phyloP scores from a whole-genome alignment of 2,797 vertebrate genomes.

The Mormyrus hasselquistii region DNA sequence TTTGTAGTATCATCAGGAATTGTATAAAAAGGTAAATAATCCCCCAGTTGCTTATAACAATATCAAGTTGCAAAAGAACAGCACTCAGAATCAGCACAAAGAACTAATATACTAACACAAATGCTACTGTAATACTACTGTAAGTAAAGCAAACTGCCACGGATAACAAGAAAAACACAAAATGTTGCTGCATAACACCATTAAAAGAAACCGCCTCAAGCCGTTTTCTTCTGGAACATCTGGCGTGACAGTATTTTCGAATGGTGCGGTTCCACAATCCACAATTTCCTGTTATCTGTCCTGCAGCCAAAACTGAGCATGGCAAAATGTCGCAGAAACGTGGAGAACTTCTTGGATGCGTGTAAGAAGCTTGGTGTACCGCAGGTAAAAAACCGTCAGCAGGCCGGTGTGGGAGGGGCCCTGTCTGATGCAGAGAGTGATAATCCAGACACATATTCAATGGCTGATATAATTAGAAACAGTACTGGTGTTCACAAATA shows the following conservation, averaged over 20 bases:
- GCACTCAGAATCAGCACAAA: background rate
- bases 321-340: slow-evolving; percentile 96
- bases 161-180: background rate
- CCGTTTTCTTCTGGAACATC: background rate
- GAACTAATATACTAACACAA: background rate
- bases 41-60: background rate
- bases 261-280: background rate
- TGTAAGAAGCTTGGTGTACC: slow-evolving; percentile 96
- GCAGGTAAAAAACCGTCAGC: slow-evolving; percentile 65
- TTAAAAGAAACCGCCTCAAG: background rate
- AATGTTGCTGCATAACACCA: background rate
- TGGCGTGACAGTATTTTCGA: background rate
- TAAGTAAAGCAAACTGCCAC: background rate
- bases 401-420: background rate
- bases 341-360: slow-evolving; percentile 95
- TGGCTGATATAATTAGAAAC: background rate
- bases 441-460: background rate
- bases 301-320: slow-evolving; percentile 95
- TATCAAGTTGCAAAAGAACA: background rate
- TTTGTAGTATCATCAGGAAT: background rate
- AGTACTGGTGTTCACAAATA: background rate
- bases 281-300: slow-evolving; percentile 10
- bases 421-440: background rate
- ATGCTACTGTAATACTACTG: background rate
- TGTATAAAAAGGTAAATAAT: background rate